Base-by-base conservation (phyloP, 1,140 invertebrate genomes). In the Anoplolepis gracilipes region DNA sequence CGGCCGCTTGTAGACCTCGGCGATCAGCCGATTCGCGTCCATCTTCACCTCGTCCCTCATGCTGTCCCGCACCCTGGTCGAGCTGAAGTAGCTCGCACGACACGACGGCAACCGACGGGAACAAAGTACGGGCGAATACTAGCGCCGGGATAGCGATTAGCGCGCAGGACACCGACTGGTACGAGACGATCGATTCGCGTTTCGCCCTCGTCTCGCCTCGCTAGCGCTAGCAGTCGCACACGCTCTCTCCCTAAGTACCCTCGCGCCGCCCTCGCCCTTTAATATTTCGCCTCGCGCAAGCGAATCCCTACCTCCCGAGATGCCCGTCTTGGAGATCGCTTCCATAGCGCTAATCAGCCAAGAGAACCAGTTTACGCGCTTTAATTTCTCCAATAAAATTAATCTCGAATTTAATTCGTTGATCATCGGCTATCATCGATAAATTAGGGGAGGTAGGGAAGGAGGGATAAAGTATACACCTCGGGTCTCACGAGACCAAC, bases 21-120 rank as follows among this genome's bases (percentile, higher is more conserved):
- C 88, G 85, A 95, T 95, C 81, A 95, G 92, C 75, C 92, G 93
- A 90, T 93, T 94, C 76, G 93, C 92, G 88, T 95, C 94, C 92
- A 95, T 94, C 75, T 93, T 95, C 87, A 92, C 86, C 53, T 94
- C 93, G 69, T 93, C 92, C 78, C 87, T 92, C 93, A 94, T 94
- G 61, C 85, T 90, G 70, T 36, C 6, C 10, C 10, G 39, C 39
- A 42, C 8, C 39, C 39, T 42, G 39, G 39, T 10, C 39, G 39
- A 13, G 39, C 1, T 42, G 8, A 42, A 10, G 39, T 11, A 36
- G 75, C 30, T 49, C 46, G 46, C 46, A 49, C 46, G 46, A 19
- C 46, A 42, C 39, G 10, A 42, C 4, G 42, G 16, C 62, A 33
- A 30, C 90, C 82, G 88, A 90, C 77, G 57, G 53, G 77, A 88